These are phyloP conservation scores for Oncorhynchus masou DNA, from an alignment of 2,113 vertebrate species.

Conservation along the genomic window DNA sequence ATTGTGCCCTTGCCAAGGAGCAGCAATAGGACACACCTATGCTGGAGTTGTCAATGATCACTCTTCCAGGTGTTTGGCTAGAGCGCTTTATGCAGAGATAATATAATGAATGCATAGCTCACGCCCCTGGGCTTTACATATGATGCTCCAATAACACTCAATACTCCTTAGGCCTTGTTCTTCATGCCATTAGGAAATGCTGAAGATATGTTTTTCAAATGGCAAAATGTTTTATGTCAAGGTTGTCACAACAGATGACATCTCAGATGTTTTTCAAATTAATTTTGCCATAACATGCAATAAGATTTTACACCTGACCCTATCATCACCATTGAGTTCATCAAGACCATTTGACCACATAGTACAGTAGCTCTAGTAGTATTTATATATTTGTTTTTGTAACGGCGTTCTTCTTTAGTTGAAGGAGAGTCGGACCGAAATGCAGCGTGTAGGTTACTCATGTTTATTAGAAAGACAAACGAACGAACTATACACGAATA, in stretches of 20 bases:
- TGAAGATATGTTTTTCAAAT: not conserved
- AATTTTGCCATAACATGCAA: not conserved
- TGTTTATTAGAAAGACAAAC: no score
- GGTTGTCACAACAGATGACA: not conserved
- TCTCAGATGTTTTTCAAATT: not conserved
- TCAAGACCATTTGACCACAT: no score
- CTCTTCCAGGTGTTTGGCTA: conserved; percentile 69
- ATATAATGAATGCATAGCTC: conserved; percentile 55
- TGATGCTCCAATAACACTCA: conserved; percentile 48
- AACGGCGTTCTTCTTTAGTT: no score
- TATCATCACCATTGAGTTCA: no score
- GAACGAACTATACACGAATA: no score
- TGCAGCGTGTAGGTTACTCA: no score
- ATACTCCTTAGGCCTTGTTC: not conserved
- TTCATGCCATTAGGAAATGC: not conserved
- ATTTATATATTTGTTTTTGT: no score
- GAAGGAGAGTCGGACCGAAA: no score
- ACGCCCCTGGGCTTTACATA: conserved; percentile 61
- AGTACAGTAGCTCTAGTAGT: no score
- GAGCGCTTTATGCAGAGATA: conserved; percentile 45
- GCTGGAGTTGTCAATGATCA: conserved; percentile 56
- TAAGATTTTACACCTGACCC: not conserved
- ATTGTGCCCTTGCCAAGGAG: conserved; percentile 30
- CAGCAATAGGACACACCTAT: conserved; percentile 29
- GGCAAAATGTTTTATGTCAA: not conserved